Conservation (phyloP, 2,888 invertebrate genomes). For the Polylopha cassiicola region DNA sequence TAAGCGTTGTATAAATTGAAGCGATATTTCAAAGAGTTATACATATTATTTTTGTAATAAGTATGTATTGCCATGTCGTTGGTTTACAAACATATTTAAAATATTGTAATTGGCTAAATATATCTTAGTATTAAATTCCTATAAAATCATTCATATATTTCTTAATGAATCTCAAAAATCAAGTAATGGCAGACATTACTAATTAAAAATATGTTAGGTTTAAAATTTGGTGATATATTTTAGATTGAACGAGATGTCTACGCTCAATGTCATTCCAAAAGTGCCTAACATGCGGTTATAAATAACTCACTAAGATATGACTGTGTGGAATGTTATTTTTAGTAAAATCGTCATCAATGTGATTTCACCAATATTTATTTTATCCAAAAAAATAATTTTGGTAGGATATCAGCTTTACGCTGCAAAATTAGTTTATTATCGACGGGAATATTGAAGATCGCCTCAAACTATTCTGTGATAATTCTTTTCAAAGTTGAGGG, state of each 20-base stretch:
- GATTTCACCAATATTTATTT: constrained; percentile 41
- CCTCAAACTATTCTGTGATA: constrained; percentile 76
- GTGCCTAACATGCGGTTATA: constrained; percentile 46
- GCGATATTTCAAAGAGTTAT: constrained; percentile 34
- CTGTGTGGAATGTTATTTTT: constrained; percentile 6
- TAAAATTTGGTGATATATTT: constrained; percentile 40
- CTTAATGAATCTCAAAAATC: constrained; percentile 45
- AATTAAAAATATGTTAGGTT: constrained; percentile 26
- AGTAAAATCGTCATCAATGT: constrained; percentile 11
- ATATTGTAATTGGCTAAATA: constrained; percentile 18
- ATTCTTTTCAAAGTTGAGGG: constrained; percentile 70
- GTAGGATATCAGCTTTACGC: constrained; percentile 26
- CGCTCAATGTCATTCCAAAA: constrained; percentile 71
- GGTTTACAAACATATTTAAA: constrained; percentile 55
- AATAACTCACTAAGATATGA: constrained; percentile 20
- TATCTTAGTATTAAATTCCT: constrained; percentile 14
- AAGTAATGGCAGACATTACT: constrained; percentile 43
- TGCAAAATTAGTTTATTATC: constrained; percentile 21
- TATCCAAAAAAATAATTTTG: constrained; percentile 35
- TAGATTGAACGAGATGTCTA: constrained; percentile 34
- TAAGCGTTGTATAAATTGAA: constrained; percentile 55
- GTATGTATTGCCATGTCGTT: constrained; percentile 67
- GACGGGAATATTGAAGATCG: constrained; percentile 48
- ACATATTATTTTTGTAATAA: constrained; percentile 32
- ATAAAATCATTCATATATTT: constrained; percentile 30